Conservation (phyloP, 2,888 invertebrate species). For the Ectemnius cavifrons region DNA sequence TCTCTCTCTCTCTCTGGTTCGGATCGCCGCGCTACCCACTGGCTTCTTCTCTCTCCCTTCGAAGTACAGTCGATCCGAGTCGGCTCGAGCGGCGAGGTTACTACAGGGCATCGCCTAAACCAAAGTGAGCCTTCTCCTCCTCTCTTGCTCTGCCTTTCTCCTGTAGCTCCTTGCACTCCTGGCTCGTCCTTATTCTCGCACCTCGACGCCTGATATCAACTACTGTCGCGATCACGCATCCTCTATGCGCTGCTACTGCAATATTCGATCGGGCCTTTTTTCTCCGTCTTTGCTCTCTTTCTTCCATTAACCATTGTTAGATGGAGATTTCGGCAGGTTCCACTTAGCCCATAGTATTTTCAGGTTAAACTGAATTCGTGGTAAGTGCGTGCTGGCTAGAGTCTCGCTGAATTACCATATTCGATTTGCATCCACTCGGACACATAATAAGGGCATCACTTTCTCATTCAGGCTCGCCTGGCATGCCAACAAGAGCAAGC, state of each 20-base stretch:
- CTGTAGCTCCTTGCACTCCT: constrained; percentile 23
- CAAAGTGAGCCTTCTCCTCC: constrained; percentile 61
- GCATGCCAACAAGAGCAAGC: too few species aligned
- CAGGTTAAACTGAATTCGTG: neutral
- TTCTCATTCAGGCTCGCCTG: neutral
- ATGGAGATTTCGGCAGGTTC: neutral
- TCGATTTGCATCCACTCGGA: neutral
- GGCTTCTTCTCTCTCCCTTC: constrained; percentile 46
- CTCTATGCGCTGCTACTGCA: constrained; percentile 31
- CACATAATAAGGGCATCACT: neutral
- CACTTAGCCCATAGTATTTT: too few species aligned
- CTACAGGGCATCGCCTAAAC: constrained; percentile 74
- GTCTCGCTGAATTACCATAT: too few species aligned
- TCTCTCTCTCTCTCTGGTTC: constrained; percentile 29
- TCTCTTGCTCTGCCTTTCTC: constrained; percentile 33
- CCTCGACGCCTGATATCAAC: constrained; percentile 26
- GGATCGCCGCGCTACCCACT: constrained; percentile 42
- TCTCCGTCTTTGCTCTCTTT: neutral
- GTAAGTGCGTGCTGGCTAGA: neutral
- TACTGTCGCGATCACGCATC: constrained; percentile 29
- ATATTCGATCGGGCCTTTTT: constrained; percentile 21
- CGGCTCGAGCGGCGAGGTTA: constrained; percentile 68
- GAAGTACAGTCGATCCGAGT: constrained; percentile 66
- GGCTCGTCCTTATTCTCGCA: constrained; percentile 14
- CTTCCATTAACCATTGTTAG: constrained; percentile 16